phyloP scores from a whole-genome alignment of 2,113 vertebrate species.

The Bostrychus sinensis region DNA sequence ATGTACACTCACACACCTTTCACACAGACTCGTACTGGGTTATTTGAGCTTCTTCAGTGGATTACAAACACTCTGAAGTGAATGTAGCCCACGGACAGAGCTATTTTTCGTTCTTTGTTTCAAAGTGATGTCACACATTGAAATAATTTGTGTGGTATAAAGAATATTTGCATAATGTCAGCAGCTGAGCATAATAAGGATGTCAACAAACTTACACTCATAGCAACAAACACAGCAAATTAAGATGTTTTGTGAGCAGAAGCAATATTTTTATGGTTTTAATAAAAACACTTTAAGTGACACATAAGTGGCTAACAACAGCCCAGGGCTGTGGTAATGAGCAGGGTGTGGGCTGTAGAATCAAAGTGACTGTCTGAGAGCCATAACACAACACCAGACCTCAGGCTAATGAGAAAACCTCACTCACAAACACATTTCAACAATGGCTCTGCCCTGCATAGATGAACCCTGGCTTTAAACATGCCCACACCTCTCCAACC shows the following conservation, averaged over 20 bases:
- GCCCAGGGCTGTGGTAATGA: constrained; percentile 22
- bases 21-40: no score
- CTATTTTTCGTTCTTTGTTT: background rate
- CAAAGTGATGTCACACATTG: background rate
- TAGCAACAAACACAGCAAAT: background rate
- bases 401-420: constrained; percentile 15
- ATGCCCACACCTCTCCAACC: no score
- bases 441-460: constrained; percentile 1
- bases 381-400: constrained; percentile 24
- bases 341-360: constrained; percentile 7
- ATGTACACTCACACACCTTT: no score
- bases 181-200: no score
- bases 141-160: no score
- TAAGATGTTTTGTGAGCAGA: constrained; percentile 13
- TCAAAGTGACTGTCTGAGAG: constrained; percentile 24
- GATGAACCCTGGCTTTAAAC: no score
- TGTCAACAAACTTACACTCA: background rate
- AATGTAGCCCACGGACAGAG: background rate
- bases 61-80: background rate
- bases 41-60: background rate
- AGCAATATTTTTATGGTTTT: constrained; percentile 13
- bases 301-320: background rate
- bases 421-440: constrained; percentile 7
- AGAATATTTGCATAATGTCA: no score
- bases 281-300: constrained; percentile 19